A percentile compares a stretch with the other conserved stretches of the same genome.
Evolutionary conservation across 2,113 vertebrate genomes (phyloP).

Genomic region (Hystrix brachyura): DNA sequence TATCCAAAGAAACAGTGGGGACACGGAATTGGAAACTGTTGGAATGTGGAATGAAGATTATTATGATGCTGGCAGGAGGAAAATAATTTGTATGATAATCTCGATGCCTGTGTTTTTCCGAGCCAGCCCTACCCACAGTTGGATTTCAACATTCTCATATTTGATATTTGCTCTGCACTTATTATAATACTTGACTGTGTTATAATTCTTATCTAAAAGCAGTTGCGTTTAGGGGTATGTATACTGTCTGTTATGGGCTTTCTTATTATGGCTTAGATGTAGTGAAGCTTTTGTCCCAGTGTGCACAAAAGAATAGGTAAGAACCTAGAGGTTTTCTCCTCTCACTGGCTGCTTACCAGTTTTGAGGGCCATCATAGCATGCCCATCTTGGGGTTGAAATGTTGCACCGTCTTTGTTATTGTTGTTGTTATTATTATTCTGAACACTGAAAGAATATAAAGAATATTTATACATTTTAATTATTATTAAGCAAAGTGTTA

Average conservation of each 20-base stretch:
- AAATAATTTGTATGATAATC: background rate
- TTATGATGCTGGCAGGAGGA: background rate
- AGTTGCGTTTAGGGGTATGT: background rate
- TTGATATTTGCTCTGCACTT: constrained; percentile 32
- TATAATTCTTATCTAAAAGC: constrained; percentile 1
- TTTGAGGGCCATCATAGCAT: background rate
- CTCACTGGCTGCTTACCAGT: background rate
- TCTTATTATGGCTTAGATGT: background rate
- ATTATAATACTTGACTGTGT: background rate
- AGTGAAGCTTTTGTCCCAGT: background rate
- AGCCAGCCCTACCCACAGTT: background rate
- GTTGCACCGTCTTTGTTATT: background rate
- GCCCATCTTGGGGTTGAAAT: background rate
- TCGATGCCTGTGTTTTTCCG: constrained; percentile 1
- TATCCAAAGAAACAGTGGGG: background rate
- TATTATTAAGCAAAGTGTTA: background rate
- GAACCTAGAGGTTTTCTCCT: background rate
- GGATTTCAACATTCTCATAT: background rate
- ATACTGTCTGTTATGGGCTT: background rate
- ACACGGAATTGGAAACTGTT: background rate
- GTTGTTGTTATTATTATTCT: background rate
- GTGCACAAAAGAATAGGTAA: background rate
- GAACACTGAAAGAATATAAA: background rate
- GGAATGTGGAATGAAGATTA: background rate
- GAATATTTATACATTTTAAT: background rate